phyloP scores from a whole-genome alignment of 2,113 vertebrate species.

The Stictonetta naevosa region DNA sequence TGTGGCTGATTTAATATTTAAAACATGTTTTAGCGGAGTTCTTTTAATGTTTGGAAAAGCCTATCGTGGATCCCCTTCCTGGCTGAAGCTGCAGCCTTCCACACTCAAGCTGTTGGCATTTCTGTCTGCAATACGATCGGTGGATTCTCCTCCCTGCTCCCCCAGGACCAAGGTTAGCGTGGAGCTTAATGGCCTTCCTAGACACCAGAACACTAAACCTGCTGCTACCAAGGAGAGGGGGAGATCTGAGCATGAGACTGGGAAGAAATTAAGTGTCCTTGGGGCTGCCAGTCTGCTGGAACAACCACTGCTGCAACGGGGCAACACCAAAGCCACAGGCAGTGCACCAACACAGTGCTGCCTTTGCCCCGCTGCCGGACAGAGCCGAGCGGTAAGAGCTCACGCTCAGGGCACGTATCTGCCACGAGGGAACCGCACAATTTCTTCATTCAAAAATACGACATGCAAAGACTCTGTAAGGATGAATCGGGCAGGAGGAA shows the following conservation, averaged over 20 bases:
- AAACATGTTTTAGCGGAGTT: neutral
- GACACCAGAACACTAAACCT: neutral
- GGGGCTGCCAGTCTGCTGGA: neutral
- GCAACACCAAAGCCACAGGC: rapidly evolving
- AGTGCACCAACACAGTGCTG: neutral
- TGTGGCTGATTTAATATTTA: neutral
- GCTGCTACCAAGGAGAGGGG: neutral
- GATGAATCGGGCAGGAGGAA: neutral
- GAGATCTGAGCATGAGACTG: rapidly evolving
- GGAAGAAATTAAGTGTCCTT: neutral
- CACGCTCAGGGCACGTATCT: neutral
- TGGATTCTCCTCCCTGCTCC: neutral
- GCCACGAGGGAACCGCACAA: rapidly evolving
- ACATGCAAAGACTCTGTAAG: neutral
- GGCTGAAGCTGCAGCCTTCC: neutral
- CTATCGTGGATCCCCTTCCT: neutral
- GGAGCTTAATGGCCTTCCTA: neutral
- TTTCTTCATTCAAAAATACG: neutral
- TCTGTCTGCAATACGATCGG: neutral
- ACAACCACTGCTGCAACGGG: neutral
- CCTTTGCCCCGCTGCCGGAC: neutral
- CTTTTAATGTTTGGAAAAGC: neutral
- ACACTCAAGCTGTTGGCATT: neutral
- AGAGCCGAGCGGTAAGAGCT: too few species aligned
- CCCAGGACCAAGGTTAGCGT: neutral